These are phyloP conservation scores for Taxidea taxus DNA, from an alignment of 2,113 vertebrate genomes.

Conservation along the genomic window DNA sequence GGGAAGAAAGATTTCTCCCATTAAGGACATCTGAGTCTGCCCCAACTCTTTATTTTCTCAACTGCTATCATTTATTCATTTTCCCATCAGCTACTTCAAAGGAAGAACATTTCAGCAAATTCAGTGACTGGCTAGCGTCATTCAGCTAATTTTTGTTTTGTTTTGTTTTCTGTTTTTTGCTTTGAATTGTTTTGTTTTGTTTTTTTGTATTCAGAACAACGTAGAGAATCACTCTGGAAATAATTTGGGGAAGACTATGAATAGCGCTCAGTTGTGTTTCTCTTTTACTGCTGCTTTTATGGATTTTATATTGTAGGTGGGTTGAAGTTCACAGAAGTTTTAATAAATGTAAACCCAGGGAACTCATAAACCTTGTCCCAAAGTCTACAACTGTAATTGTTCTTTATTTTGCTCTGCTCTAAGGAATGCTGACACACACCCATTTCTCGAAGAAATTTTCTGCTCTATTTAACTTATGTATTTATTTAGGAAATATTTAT, in stretches of 20 bases:
- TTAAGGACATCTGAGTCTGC: neutral
- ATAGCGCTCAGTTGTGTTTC: neutral
- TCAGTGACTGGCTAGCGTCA: neutral
- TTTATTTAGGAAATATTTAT: constrained; percentile 40
- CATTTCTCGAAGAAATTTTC: constrained; percentile 30
- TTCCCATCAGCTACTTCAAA: neutral
- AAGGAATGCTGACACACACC: neutral
- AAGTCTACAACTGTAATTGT: neutral
- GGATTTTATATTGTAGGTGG: constrained; percentile 1
- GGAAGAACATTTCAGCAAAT: neutral
- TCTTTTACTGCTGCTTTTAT: constrained; percentile 42
- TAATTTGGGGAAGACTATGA: neutral
- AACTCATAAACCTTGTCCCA: constrained; percentile 24
- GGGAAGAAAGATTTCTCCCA: neutral
- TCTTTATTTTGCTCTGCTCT: constrained; percentile 38
- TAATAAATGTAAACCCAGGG: constrained; percentile 54
- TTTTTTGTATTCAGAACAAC: neutral
- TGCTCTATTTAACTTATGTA: neutral
- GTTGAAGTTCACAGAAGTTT: constrained; percentile 41
- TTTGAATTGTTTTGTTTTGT: neutral
- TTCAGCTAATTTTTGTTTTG: neutral
- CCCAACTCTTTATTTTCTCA: neutral
- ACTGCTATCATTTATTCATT: neutral
- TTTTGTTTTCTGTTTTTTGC: neutral
- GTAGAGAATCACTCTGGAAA: neutral